Percentiles rank a stretch among this genome's conserved stretches.
Evolutionary conservation across 1,140 invertebrate species (phyloP).

Genomic region (Ganaspis sp.): DNA sequence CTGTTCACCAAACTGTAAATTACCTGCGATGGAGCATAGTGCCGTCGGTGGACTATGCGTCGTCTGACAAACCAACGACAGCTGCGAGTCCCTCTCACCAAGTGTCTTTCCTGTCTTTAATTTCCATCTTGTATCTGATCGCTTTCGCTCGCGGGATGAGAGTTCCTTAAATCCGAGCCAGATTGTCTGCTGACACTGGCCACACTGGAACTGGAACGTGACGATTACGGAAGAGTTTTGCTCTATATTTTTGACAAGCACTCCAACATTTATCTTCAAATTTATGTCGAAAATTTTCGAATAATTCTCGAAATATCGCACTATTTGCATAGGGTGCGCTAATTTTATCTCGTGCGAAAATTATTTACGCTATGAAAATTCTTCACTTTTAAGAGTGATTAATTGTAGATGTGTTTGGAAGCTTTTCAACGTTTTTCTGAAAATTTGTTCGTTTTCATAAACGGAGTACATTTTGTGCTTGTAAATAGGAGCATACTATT

Average conservation of each 20-base stretch:
- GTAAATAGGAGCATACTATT: no score
- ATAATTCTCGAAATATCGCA: slow-evolving; percentile 7
- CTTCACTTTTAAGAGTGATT: no score
- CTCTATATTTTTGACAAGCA: slow-evolving; percentile 13
- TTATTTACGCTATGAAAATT: not conserved
- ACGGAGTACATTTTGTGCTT: no score
- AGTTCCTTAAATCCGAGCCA: not conserved
- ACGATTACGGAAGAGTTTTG: slow-evolving; percentile 22
- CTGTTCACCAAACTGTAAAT: slow-evolving; percentile 43
- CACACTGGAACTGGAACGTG: slow-evolving; percentile 22
- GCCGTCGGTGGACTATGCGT: slow-evolving; percentile 42
- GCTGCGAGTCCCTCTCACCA: slow-evolving; percentile 40
- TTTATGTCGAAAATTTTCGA: slow-evolving; percentile 13
- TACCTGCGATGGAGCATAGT: slow-evolving; percentile 40
- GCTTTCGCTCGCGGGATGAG: not conserved
- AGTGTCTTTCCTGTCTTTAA: not conserved
- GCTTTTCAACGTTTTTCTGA: no score
- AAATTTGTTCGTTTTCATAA: no score
- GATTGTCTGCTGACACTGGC: slow-evolving; percentile 25
- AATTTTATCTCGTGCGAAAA: not conserved
- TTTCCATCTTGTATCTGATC: slow-evolving; percentile 1
- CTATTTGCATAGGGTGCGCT: not conserved
- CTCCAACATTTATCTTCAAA: not conserved
- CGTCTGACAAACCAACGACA: slow-evolving; percentile 55
- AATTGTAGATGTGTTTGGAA: not conserved